Conservation (phyloP, 2,113 vertebrate genomes). For the Tringa solitaria region DNA sequence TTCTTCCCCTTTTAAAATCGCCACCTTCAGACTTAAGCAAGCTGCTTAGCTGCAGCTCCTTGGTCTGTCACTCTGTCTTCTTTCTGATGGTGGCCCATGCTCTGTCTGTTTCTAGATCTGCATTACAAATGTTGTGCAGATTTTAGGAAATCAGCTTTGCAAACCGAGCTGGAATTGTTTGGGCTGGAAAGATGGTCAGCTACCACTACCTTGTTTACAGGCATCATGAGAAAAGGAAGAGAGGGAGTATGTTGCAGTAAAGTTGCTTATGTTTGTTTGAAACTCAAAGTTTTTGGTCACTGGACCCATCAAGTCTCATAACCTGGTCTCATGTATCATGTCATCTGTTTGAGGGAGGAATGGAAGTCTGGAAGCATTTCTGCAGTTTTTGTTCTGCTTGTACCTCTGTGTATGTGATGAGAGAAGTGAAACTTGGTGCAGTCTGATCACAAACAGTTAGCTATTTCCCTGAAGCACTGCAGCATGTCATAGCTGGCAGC, state of each 20-base stretch:
- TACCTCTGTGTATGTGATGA: not conserved
- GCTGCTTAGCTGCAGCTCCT: not conserved
- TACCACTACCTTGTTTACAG: not conserved
- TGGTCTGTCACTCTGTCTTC: not conserved
- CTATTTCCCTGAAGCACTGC: not conserved
- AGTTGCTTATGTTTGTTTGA: not conserved
- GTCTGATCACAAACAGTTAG: not conserved
- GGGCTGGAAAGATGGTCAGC: not conserved
- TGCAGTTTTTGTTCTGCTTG: not conserved
- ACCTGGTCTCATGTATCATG: not conserved
- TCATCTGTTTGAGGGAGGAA: not conserved
- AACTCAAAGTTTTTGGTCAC: not conserved
- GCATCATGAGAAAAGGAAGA: not conserved
- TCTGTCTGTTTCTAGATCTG: not conserved
- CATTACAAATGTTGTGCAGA: not conserved
- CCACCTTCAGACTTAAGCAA: not conserved
- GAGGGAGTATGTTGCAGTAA: not conserved
- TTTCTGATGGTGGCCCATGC: not conserved
- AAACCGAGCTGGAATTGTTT: not conserved
- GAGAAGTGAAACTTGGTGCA: accelerated
- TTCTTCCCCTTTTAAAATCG: not conserved
- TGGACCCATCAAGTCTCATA: not conserved
- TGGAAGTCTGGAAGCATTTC: not conserved
- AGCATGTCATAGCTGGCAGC: not conserved
- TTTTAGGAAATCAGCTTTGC: not conserved